Base-by-base conservation (phyloP, 2,113 vertebrate genomes). In the Propithecus coquereli region DNA sequence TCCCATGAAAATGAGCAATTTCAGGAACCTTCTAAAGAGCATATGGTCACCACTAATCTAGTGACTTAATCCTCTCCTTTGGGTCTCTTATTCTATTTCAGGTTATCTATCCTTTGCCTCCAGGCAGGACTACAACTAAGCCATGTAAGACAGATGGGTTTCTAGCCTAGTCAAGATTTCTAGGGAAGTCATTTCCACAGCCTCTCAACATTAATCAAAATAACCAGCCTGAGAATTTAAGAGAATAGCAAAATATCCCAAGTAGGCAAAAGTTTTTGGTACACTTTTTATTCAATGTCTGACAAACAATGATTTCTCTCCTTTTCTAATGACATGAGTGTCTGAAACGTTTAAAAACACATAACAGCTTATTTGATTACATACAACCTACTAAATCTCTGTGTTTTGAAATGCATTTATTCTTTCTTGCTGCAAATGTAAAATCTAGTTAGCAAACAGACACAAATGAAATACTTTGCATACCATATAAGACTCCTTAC, bases 11-110 rank as follows among this genome's bases (percentile, higher is more conserved):
- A 96, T 95, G 94, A 97, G 87, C 85, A 80, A 89, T 93, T 97
- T 96, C 47, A 59, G 88, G 89, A 97, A 93, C 74, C 82, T 96
- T 95, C 95, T 91, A 93, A 87, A 91, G 82, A 97, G 95, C 94
- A 90, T 95, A 89, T 90, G 94, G 95, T 96, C 82, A 94, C 77
- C 94, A 90, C 94, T 98, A 97, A 96, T 97, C 97, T 94, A 94
- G 88, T 34, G 63, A 91, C 82, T 97, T 97, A 97, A 96, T 97
- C 94, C 94, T 73, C 68, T 97, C 95, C 97, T 97, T 71, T 54
- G 83, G 94, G 82, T 76, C 70, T 81, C 95, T 96, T 91, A 95
- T 73, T 97, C 93, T 91, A 91, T 97, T 98, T 96, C 86, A 96
- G 88, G 91, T 97, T 94, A 96, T 95, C 95, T 94, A 50, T 86